A percentile compares a stretch with the other conserved stretches of the same genome.
phyloP scores from a whole-genome alignment of 1,140 invertebrate genomes.

The Brachionus calyciflorus region DNA sequence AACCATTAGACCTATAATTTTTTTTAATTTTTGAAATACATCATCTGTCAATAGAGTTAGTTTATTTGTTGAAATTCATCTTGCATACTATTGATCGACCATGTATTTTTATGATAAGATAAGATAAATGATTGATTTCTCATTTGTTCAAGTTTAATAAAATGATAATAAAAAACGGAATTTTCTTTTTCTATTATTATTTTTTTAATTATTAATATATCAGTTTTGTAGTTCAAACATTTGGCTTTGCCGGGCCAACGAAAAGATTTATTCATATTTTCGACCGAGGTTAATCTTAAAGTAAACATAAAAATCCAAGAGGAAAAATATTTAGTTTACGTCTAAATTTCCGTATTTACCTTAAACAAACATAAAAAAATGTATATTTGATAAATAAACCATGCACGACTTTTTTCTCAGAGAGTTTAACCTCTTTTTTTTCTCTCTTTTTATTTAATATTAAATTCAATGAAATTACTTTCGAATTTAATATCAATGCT shows the following conservation, averaged over 20 bases:
- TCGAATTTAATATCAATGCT: not conserved
- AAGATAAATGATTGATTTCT: conserved; percentile 42
- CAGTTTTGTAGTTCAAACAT: not conserved
- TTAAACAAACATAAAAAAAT: conserved; percentile 6
- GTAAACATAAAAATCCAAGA: conserved; percentile 15
- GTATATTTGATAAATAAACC: not conserved
- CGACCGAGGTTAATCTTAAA: conserved; percentile 26
- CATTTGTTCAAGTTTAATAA: not conserved
- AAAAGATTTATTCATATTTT: conserved; percentile 29
- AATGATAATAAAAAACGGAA: not conserved
- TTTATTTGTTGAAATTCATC: not conserved
- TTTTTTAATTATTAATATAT: too few species aligned
- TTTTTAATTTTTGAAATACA: not conserved
- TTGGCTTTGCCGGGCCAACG: not conserved
- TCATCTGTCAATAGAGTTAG: not conserved
- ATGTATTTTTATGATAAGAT: conserved; percentile 17
- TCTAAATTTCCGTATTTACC: conserved; percentile 39
- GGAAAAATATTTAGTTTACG: conserved; percentile 33
- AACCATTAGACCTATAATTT: too few species aligned
- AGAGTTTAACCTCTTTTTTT: conserved; percentile 10
- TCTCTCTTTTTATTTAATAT: not conserved
- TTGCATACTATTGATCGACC: conserved; percentile 9
- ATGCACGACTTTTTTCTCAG: conserved; percentile 7
- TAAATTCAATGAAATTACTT: not conserved
- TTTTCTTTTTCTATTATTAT: not conserved